Evolutionary conservation across 2,797 vertebrate genomes (phyloP), one percentile per base, ranked within the genome.

Genomic region (Anabas testudineus): DNA sequence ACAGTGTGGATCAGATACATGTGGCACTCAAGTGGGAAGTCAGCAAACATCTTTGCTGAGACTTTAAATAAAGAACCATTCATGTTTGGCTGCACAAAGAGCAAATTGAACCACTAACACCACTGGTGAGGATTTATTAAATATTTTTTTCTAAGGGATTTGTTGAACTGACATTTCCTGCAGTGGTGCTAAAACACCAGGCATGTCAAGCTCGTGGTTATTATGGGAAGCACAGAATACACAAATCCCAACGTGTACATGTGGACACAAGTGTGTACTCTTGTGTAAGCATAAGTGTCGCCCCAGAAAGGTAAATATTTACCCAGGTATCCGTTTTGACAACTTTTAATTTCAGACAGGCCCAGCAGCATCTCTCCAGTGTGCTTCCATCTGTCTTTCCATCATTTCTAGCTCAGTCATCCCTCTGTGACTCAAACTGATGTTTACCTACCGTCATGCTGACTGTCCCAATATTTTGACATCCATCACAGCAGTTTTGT

Each of bases 401-500:
- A 62, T 80, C 77, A 61, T 60, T 41, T 42, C 46, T 70, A 32
- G 67, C 32, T 71, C 48, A 8, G 0, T 52, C 22, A 70, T 71
- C 49, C 28, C 56, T 65, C 52, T 67, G 58, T 64, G 65, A 76
- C 56, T 46, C 74, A 69, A 54, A 59, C 34, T 69, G 61, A 83
- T 72, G 66, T 79, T 45, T 77, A 46, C 36, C 67, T 47, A 42
- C 32, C 42, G 30, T 76, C 61, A 36, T 28, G n/a, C 22, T 61
- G 64, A 42, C 58, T 67, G 74, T 80, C 61, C 39, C 55, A 63
- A 55, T 76, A 79, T 79, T 83, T 71, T 83, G 70, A 79, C 84
- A 82, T 67, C 74, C 37, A 26, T 82, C 81, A 77, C 7, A 42
- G 57, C 67, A 58, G 76, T 57, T 78, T 73, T 80, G 71, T 71